Evolutionary conservation across 2,113 vertebrate genomes (phyloP).

Genomic region (Clarias gariepinus): DNA sequence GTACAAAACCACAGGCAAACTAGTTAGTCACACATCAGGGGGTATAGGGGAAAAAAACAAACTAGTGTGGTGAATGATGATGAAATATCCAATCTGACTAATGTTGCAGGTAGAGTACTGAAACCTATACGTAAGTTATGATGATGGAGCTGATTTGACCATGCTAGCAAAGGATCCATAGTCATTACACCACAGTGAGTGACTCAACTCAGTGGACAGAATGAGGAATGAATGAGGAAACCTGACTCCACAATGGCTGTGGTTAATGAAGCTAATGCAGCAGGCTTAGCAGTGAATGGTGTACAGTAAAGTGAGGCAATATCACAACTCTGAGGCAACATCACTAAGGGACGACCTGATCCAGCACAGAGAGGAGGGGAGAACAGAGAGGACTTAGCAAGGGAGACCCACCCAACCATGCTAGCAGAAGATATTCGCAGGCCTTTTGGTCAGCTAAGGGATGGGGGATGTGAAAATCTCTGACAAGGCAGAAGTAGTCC

Average conservation of each 20-base stretch:
- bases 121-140: no score
- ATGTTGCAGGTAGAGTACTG: background rate
- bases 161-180: background rate
- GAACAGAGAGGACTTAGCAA: background rate
- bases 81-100: background rate
- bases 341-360: background rate
- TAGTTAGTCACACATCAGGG: background rate
- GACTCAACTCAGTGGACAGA: background rate
- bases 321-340: background rate
- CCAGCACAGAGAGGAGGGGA: background rate
- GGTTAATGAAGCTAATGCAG: background rate
- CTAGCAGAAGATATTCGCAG: background rate
- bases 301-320: background rate
- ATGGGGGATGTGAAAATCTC: constrained; percentile 9
- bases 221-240: background rate
- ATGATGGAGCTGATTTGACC: background rate
- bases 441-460: background rate
- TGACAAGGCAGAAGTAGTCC: background rate
- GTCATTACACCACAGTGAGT: background rate
- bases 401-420: background rate
- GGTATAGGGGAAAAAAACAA: background rate
- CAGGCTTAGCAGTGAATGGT: background rate
- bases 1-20: background rate
- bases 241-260: background rate
- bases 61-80: background rate